Base-by-base conservation (phyloP, 2,888 invertebrate species). In the Allacma fusca region DNA sequence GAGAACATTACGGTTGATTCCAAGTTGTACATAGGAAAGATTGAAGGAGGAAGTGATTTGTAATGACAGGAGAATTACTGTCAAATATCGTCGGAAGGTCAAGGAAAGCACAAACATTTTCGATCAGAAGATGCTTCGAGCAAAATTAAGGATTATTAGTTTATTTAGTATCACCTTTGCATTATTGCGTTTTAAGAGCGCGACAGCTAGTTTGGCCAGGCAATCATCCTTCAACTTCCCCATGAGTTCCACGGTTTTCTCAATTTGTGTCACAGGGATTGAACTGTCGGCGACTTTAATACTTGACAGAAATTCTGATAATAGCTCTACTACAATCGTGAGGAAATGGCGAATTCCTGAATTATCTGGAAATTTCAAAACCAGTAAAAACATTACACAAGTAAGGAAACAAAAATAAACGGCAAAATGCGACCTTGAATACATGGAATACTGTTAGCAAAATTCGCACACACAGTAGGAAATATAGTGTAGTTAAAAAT, bases 201-300 rank as follows among this genome's bases (percentile, higher is more conserved):
- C 29, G 13, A 68, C 1, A 24, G 78, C 80, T 1, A 83, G 69
- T 29, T 77, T 64, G 24, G 62, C 19, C n/a, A 83, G 67, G 44
- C 78, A 79, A n/a, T 68, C 73, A 5, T 75, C 74, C 5, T 75
- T 67, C 9, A 84, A 74, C 34, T 80, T 80, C 0, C 23, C 13
- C 82, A 84, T 81, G 67, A 81, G 74, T n/a, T 81, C 81, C 1
- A 26, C 57, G 23, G 80, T 78, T 72, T 75, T 81, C 21, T 81
- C 82, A 2, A 82, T 75, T 19, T 78, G 80, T 26, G 78, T 71
- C 5, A 59, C 43, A 23, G 82, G 79, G 12, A 82, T 78, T 0
- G 78, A 67, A 28, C 78, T 76, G 40, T 84, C 84, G 0, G 75
- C 75, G 34, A 84, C 78, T 80, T 82, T 82, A 1, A 82, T 75